These are phyloP conservation scores for Pipra filicauda DNA, from an alignment of 2,113 vertebrate species.

Conservation along the genomic window DNA sequence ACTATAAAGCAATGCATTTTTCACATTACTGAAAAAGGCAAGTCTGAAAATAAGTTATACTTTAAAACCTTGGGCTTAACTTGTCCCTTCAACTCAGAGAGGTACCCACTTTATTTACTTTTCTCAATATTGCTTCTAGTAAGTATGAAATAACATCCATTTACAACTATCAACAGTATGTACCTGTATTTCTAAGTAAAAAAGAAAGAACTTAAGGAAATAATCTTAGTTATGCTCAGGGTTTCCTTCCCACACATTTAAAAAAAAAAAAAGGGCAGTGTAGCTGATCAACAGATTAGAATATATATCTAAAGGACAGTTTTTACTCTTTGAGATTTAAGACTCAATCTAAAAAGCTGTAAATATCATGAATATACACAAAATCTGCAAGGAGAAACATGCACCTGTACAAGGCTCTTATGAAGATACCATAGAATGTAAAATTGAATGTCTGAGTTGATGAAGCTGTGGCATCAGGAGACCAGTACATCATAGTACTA, in stretches of 20 bases:
- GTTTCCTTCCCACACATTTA: not conserved
- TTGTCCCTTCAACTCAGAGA: not conserved
- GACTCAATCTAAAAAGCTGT: not conserved
- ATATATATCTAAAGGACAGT: not conserved
- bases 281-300: not conserved
- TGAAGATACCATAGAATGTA: not conserved
- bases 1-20: conserved; percentile 59
- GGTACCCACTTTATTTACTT: not conserved
- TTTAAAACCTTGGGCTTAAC: conserved; percentile 34
- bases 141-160: not conserved
- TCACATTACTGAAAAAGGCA: conserved; percentile 48
- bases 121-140: not conserved
- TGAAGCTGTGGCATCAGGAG: not conserved
- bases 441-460: not conserved
- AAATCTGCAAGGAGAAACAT: not conserved
- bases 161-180: not conserved
- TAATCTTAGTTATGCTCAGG: not conserved
- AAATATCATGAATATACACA: not conserved
- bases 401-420: not conserved
- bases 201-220: not conserved
- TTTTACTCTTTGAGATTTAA: not conserved
- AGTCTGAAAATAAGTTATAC: conserved; percentile 17
- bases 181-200: not conserved
- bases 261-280: not conserved
- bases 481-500: not conserved